Evolutionary conservation across 23 tunicate species (phyloP).

Genomic region (Styela plicata): DNA sequence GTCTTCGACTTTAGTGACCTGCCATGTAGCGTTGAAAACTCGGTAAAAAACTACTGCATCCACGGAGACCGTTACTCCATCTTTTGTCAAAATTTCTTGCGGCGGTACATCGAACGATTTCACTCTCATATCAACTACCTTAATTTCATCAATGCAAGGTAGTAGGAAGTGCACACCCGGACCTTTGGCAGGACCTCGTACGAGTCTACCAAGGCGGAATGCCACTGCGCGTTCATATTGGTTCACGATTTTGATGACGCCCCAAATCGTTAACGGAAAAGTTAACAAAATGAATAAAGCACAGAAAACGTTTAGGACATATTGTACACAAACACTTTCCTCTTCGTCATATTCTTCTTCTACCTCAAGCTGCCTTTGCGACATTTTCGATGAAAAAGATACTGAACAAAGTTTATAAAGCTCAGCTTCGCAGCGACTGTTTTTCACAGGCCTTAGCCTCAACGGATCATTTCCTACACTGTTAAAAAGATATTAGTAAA

Average conservation of each 20-base stretch:
- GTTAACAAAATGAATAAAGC: slow-evolving; percentile 1
- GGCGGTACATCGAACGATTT: slow-evolving; percentile 33
- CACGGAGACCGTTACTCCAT: slow-evolving; percentile 21
- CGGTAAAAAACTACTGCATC: slow-evolving; percentile 30
- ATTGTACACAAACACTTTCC: neutral
- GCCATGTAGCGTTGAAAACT: slow-evolving; percentile 7
- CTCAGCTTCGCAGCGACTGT: neutral
- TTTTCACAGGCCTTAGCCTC: neutral
- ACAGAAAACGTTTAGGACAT: neutral
- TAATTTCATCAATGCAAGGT: slow-evolving; percentile 29
- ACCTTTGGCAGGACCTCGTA: slow-evolving; percentile 21
- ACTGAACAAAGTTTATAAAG: neutral
- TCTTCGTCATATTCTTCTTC: slow-evolving; percentile 9
- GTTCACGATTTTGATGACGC: neutral
- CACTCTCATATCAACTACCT: slow-evolving; percentile 28
- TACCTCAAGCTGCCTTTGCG: neutral
- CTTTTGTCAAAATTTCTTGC: slow-evolving; percentile 41
- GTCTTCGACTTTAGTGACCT: slow-evolving; percentile 12
- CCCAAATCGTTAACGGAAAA: slow-evolving; percentile 23
- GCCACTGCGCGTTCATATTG: slow-evolving; percentile 27
- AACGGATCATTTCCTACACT: neutral
- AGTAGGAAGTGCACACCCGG: slow-evolving; percentile 17
- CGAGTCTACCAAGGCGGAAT: slow-evolving; percentile 24
- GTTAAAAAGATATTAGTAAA: neutral
- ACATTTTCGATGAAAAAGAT: neutral